phyloP scores from a whole-genome alignment of 2,888 invertebrate species.

The Auanema freiburgensis region DNA sequence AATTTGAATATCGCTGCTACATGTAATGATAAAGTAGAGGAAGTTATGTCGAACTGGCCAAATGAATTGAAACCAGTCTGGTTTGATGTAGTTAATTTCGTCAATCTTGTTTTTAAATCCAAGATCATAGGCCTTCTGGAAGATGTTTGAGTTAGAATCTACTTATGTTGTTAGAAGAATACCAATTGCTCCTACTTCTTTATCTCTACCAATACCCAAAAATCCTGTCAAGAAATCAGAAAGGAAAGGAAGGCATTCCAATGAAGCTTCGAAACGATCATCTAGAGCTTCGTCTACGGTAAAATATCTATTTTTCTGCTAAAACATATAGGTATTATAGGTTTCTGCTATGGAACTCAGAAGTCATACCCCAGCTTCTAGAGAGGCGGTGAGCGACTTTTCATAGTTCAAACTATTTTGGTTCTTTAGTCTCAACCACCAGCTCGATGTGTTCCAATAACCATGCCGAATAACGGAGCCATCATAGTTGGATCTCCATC shows the following conservation, averaged over 20 bases:
- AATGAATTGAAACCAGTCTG: constrained; percentile 6
- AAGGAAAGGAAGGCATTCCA: not conserved
- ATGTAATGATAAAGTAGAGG: not conserved
- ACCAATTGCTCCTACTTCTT: not conserved
- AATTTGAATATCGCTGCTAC: not conserved
- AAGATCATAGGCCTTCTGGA: not conserved
- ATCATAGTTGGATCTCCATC: not conserved
- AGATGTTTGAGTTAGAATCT: not conserved
- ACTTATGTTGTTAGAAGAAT: not conserved
- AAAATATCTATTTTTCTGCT: no score
- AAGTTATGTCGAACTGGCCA: constrained; percentile 11
- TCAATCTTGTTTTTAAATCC: no score
- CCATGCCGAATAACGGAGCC: not conserved
- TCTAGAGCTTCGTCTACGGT: no score
- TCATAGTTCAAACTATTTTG: no score
- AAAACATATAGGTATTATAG: no score
- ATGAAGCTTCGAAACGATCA: not conserved
- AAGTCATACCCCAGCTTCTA: no score
- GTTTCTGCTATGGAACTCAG: no score
- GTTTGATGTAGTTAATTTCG: constrained; percentile 1
- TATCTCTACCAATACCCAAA: not conserved
- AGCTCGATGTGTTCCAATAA: not conserved
- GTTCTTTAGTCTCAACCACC: no score
- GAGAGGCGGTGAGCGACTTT: no score
- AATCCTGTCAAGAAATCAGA: not conserved